Base-by-base conservation (phyloP, 1,140 invertebrate genomes). In the Bilobella aurantiaca region DNA sequence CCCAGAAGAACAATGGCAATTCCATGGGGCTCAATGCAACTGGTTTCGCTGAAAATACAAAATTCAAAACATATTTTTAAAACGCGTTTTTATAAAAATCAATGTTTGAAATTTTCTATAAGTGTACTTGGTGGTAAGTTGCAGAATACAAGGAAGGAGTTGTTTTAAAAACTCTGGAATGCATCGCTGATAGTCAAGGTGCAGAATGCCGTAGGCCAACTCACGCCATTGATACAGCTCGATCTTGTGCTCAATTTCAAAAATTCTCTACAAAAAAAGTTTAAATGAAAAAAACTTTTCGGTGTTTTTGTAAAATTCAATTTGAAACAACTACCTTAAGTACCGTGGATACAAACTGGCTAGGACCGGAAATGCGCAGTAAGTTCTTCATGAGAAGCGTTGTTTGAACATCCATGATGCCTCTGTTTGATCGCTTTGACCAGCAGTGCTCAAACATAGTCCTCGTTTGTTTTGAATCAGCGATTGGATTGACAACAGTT, bases 141-240 rank as follows among this genome's bases (percentile, higher is more conserved):
- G 63, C 18, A 72, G 56, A 3, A 72, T 34, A 0, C 59, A 58
- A 2, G 71, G 71, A n/a, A 72, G 23, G 27, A 68, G 59, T n/a
- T 56, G 31, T 14, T 58, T 16, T 1, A 72, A 2, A 12, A 69
- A 49, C 1, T 68, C 59, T 18, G 63, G 58, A 0, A 63, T 65
- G 60, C 65, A 72, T 31, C 64, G 66, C 64, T 47, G 57, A 16
- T 69, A 30, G 49, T 72, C 68, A 28, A 69, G 63, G 34, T 69
- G 65, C 8, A 72, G 62, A 58, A 72, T 59, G 0, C 71, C 71
- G 30, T 65, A 69, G 0, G 57, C 49, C 27, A 69, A n/a, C 28
- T 72, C 65, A 18, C 63, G 60, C 63, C 71, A 67, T 59, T 72
- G 71, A 12, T 21, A 57, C 53, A 72, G 34, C 0, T 67, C 69